These are phyloP conservation scores for Parthenolecanium corni DNA, from an alignment of 2,888 invertebrate species.

Conservation along the genomic window DNA sequence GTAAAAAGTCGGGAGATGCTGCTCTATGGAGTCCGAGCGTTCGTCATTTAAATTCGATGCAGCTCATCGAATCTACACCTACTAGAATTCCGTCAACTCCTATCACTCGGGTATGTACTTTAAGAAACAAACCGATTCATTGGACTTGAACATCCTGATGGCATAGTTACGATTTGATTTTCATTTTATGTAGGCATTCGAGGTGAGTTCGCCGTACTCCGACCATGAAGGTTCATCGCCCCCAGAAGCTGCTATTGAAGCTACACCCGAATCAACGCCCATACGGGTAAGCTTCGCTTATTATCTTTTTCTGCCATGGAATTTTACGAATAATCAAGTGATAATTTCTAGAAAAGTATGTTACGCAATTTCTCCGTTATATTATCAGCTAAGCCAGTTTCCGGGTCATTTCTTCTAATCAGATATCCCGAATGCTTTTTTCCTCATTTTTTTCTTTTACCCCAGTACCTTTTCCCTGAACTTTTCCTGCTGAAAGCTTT, in stretches of 20 bases:
- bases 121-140: no score
- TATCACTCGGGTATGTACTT: conserved; percentile 37
- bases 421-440: no score
- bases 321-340: no score
- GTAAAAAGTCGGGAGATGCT: not conserved
- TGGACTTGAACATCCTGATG: not conserved
- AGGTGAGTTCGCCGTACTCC: conserved; percentile 29
- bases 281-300: conserved; percentile 49
- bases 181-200: not conserved
- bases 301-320: no score
- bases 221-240: conserved; percentile 55
- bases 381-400: no score
- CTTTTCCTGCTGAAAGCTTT: no score
- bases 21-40: conserved; percentile 35
- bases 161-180: not conserved
- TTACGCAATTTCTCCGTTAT: no score
- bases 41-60: conserved; percentile 36
- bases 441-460: no score
- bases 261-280: conserved; percentile 79
- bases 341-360: no score
- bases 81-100: conserved; percentile 45
- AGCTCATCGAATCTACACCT: conserved; percentile 38
- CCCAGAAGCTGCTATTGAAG: conserved; percentile 78
- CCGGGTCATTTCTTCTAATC: no score
- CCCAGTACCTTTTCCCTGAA: no score